phyloP scores from a whole-genome alignment of 2,113 vertebrate species.

The Ceuthmochares aereus region DNA sequence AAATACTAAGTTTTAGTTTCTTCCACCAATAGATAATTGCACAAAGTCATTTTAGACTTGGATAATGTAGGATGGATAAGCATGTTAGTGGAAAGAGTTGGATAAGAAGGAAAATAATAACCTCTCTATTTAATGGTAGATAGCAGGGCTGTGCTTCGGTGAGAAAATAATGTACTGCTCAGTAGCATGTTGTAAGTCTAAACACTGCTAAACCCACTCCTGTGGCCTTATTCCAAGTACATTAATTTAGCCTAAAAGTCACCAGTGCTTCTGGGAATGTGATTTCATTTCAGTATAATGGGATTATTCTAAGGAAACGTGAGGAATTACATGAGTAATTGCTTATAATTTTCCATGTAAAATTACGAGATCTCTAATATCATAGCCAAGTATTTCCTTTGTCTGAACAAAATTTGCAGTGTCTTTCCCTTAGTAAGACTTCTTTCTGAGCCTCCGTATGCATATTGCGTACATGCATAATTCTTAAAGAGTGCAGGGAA shows the following conservation, averaged over 20 bases:
- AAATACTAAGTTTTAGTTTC: neutral
- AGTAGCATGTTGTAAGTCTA: neutral
- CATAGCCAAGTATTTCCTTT: neutral
- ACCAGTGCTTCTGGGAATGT: neutral
- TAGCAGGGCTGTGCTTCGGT: neutral
- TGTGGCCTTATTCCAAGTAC: neutral
- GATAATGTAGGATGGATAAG: neutral
- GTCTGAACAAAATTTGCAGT: neutral
- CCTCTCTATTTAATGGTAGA: neutral
- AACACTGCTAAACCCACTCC: neutral
- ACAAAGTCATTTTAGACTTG: neutral
- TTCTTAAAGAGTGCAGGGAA: neutral
- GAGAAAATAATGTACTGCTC: neutral
- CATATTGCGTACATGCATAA: neutral
- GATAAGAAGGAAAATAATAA: neutral
- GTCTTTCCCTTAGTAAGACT: neutral
- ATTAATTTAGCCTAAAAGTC: slow-evolving; percentile 10
- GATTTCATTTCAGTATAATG: slow-evolving; percentile 9
- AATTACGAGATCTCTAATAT: neutral
- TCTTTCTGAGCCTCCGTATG: neutral
- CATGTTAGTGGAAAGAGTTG: neutral
- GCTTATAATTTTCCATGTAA: neutral
- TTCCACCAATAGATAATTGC: neutral
- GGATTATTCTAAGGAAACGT: slow-evolving; percentile 20
- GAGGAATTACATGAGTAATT: neutral